A percentile compares a stretch with the other conserved stretches of the same genome.
Evolutionary conservation across 2,888 invertebrate species (phyloP).

Genomic region (Drosophila acutilabella): DNA sequence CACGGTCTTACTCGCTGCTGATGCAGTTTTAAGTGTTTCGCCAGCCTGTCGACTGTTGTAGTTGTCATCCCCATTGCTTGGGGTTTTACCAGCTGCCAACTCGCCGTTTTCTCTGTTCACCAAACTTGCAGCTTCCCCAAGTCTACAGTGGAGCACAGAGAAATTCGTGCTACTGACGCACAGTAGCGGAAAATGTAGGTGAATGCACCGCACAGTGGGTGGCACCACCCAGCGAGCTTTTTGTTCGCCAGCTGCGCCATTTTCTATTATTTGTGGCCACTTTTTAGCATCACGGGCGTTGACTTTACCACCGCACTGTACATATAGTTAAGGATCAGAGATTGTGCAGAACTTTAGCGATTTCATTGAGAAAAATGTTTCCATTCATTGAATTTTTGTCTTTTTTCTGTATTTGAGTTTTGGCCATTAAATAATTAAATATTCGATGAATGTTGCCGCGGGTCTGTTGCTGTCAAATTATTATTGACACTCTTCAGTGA

Average conservation of each 20-base stretch:
- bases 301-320: conserved; percentile 58
- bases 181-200: conserved; percentile 69
- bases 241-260: conserved; percentile 48
- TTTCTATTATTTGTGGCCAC: conserved; percentile 65
- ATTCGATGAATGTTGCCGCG: conserved; percentile 19
- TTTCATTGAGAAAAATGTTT: conserved; percentile 6
- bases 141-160: conserved; percentile 31
- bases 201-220: conserved; percentile 66
- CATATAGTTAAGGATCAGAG: conserved; percentile 36
- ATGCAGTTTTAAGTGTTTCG: conserved; percentile 66
- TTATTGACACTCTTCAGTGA: conserved; percentile 54
- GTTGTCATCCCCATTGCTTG: conserved; percentile 27
- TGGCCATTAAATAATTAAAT: conserved; percentile 27
- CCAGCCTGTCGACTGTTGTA: conserved; percentile 60
- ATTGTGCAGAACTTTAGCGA: neutral
- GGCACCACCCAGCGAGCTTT: conserved; percentile 26
- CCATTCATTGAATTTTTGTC: neutral
- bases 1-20: neutral
- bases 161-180: conserved; percentile 60
- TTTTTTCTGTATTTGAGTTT: neutral
- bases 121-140: conserved; percentile 6
- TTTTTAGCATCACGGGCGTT: conserved; percentile 62
- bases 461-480: conserved; percentile 53
- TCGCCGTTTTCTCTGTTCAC: conserved; percentile 6
- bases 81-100: conserved; percentile 10